Evolutionary conservation across 1,140 invertebrate species (phyloP), one percentile per base, ranked within the genome.

Genomic region (Nautilus pompilius): DNA sequence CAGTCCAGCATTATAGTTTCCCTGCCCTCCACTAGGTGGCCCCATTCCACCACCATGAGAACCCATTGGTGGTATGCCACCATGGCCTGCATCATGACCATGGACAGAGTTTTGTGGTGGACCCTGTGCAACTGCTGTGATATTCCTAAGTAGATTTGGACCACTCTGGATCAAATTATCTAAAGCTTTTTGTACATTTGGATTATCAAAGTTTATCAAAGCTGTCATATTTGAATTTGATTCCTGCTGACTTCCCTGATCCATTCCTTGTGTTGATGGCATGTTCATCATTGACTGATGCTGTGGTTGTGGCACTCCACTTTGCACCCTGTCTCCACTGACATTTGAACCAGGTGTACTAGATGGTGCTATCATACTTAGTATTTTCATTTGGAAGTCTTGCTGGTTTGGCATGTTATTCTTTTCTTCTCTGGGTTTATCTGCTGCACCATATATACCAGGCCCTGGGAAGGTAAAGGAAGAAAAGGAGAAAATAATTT

Each of bases 311-410:
- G 36, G n/a, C 36, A 15, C 13, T 41, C 36, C 36, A 41, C n/a
- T n/a, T 15, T 13, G 13, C 13, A n/a, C 13, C 13, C n/a, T 41
- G n/a, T 41, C 36, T 41, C 36, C 36, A 41, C 13, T n/a, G 36
- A n/a, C n/a, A 41, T 36, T 29, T 17, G 36, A 28, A 60, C n/a
- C n/a, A n/a, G n/a, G n/a, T 51, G 34, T 65, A 59, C 57, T 66
- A 51, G 71, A n/a, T n/a, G n/a, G n/a, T n/a, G 91, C 92, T 62
- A 93, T 77, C 56, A 95, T 93, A 78, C 87, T 93, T 32, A 94
- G 82, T 61, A 95, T 95, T 67, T 91, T 87, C 69, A 89, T 91
- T 71, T 94, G 91, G 5, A 94, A 77, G 77, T 94, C 91, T 0
- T 87, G 87, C 75, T 91, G 87, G 15, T 24, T 17, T 53, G 26